Conservation (phyloP, 53 echinoderm and acorn worm species). For the Arbacia lixula region DNA sequence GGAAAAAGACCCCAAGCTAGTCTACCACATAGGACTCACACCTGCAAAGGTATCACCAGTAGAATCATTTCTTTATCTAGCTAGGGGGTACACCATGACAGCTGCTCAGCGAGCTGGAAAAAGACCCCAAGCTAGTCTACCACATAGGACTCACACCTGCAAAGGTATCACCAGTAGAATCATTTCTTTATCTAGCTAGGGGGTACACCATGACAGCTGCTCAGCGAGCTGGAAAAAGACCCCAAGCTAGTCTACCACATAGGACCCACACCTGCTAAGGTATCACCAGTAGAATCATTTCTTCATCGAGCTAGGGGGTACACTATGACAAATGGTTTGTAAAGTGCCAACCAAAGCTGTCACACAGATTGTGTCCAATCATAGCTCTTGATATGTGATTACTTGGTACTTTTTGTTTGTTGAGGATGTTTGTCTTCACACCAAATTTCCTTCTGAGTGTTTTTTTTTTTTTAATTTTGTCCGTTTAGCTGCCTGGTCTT, state of each 20-base stretch:
- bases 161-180: conserved; percentile 72
- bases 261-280: no score
- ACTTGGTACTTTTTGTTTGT: no score
- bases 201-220: conserved; percentile 70
- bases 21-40: conserved; percentile 90
- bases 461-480: not conserved
- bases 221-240: no score
- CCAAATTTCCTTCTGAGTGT: not conserved
- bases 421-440: no score
- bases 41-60: conserved; percentile 75
- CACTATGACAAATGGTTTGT: no score
- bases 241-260: no score
- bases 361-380: no score
- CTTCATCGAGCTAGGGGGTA: no score
- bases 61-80: no score
- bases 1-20: conserved; percentile 89
- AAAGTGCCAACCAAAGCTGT: no score
- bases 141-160: conserved; percentile 91
- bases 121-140: conserved; percentile 90
- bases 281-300: no score
- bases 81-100: conserved; percentile 89
- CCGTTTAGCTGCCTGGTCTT: conserved; percentile 82
- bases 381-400: no score
- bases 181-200: conserved; percentile 54
- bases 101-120: conserved; percentile 86